Evolutionary conservation across 2,888 invertebrate species (phyloP), one percentile per base, ranked within the genome.

Genomic region (Lomographa bimaculata): DNA sequence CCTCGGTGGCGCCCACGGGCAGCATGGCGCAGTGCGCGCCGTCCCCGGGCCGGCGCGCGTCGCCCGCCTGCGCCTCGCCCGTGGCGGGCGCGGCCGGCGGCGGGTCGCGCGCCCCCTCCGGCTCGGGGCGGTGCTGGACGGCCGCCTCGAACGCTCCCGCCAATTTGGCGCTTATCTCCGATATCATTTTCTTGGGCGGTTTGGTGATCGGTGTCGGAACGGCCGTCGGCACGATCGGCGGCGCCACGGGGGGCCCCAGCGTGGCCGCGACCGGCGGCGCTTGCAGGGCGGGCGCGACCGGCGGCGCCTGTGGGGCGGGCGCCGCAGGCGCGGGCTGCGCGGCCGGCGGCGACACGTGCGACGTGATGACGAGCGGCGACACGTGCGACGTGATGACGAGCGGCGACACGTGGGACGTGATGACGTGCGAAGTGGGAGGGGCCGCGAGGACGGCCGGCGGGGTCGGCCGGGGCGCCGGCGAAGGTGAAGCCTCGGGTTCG

Each of bases 151-250:
- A 83, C 0, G 71, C 72, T 30, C 77, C 66, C 21, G 85, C 78
- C 7, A 84, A 57, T 51, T 83, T 79, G 8, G 85, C 79, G 54
- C 79, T 79, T 40, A 83, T 85, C 57, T 87, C 84, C 2, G 85
- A 84, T 57, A 90, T 78, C 77, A 89, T 79, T 53, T 89, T 82
- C 51, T 85, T 83, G 1, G 84, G 82, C 2, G 85, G 81, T 39
- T 84, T 83, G 46, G 79, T 83, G 32, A 84, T 80, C 3, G 89
- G 79, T 9, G 74, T 74, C 7, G 79, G 67, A 32, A 66, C 46
- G 5, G 44, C 10, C 26, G 33, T 35, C 20, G 40, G 38, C 4
- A 51, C 32, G n/a, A 37, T 34, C 10, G 61, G 45, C 12, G 64
- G 26, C 5, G 29, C 8, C 12, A 42, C 25, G 7, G 36, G n/a